phyloP scores from a whole-genome alignment of 2,888 invertebrate genomes.

The Polietes domitor region DNA sequence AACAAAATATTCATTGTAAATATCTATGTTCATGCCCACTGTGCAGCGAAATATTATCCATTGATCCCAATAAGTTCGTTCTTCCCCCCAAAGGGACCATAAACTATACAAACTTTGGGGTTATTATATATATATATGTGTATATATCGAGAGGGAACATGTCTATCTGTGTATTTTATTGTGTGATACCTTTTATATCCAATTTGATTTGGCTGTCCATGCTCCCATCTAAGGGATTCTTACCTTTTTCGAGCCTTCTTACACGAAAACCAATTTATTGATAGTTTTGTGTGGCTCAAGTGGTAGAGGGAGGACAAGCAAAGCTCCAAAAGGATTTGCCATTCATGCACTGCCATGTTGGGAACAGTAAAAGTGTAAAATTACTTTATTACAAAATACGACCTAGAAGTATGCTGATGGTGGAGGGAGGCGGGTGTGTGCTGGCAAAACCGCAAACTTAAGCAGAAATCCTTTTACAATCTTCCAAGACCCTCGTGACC shows the following conservation, averaged over 20 bases:
- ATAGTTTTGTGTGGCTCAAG: background rate
- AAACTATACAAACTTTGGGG: background rate
- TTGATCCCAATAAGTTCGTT: background rate
- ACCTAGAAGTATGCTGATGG: too few relatives aligned
- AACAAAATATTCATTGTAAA: too few relatives aligned
- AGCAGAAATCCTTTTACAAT: conserved; percentile 1
- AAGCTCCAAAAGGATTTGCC: conserved; percentile 1
- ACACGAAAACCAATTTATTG: conserved; percentile 7
- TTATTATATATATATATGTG: background rate
- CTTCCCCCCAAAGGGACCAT: background rate
- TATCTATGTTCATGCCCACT: too few relatives aligned
- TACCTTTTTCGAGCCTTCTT: background rate
- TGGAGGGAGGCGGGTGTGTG: background rate
- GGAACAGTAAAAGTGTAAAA: conserved; percentile 12
- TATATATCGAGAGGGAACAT: background rate
- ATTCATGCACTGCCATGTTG: background rate
- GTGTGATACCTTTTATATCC: background rate
- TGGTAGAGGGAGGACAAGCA: background rate
- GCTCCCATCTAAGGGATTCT: background rate
- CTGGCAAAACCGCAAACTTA: conserved; percentile 17
- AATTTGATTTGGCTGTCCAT: background rate
- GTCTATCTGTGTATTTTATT: conserved; percentile 1
- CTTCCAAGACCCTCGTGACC: background rate
- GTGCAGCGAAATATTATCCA: background rate
- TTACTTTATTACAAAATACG: conserved; percentile 23